Evolutionary conservation across 2,113 vertebrate species (phyloP).

Genomic region (Oreocharis arfaki): DNA sequence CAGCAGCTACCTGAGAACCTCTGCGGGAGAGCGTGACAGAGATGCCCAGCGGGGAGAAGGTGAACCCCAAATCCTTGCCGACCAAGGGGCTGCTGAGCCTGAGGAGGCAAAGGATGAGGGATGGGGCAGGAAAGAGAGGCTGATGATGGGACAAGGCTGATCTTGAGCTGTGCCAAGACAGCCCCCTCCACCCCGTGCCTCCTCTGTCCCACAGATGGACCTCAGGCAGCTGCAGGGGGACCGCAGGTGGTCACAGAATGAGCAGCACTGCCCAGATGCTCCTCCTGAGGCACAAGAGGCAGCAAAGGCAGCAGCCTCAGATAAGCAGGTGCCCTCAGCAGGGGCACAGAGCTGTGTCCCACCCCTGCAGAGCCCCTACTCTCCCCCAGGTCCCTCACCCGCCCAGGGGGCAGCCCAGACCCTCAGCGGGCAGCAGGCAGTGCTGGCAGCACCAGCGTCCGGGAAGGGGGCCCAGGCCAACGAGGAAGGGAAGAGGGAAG

Average conservation of each 20-base stretch:
- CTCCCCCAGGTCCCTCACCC: background rate
- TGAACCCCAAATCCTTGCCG: background rate
- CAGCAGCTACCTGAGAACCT: background rate
- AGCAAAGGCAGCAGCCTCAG: background rate
- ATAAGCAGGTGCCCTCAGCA: background rate
- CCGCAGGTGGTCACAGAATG: background rate
- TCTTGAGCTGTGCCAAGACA: background rate
- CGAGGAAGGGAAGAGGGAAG: background rate
- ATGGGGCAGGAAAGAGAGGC: background rate
- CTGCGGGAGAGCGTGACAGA: background rate
- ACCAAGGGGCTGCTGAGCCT: background rate
- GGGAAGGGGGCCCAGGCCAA: no score
- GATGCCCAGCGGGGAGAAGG: background rate
- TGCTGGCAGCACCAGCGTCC: background rate
- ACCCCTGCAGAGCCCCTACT: background rate
- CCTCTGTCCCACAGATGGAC: background rate
- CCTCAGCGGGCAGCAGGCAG: accelerated
- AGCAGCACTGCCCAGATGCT: background rate
- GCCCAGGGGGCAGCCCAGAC: background rate
- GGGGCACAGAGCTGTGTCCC: background rate
- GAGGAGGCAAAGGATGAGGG: background rate
- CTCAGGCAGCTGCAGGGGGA: background rate
- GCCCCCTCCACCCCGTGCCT: background rate
- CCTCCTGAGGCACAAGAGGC: background rate
- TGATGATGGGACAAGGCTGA: background rate